phyloP scores from a whole-genome alignment of 2,888 invertebrate genomes.

The Scrobipalpa costella region DNA sequence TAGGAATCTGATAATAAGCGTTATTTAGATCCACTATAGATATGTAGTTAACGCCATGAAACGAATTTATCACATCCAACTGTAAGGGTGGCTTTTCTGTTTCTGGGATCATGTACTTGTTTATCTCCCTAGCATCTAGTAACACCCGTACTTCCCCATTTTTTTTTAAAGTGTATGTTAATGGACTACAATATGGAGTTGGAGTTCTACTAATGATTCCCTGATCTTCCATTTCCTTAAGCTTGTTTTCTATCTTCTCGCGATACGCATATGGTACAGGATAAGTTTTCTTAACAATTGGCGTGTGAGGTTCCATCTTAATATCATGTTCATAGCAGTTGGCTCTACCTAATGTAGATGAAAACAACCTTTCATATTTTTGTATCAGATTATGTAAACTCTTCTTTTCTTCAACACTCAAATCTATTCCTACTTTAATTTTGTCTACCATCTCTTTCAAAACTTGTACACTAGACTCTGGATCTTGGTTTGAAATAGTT shows the following conservation, averaged over 20 bases:
- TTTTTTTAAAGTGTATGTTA: slow-evolving; percentile 31
- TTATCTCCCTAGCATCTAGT: background rate
- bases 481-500: background rate
- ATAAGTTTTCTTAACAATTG: slow-evolving; percentile 11
- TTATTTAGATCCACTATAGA: background rate
- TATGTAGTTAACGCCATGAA: background rate
- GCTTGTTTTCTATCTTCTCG: slow-evolving; percentile 7
- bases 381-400: background rate
- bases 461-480: background rate
- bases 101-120: background rate
- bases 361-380: slow-evolving; percentile 10
- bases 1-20: slow-evolving; percentile 13
- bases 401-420: background rate
- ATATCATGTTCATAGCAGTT: slow-evolving; percentile 22
- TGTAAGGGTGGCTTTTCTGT: background rate
- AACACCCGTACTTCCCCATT: background rate
- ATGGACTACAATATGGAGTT: slow-evolving; percentile 36
- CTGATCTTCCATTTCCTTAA: slow-evolving; percentile 1
- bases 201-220: slow-evolving; percentile 32
- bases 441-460: background rate
- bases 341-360: slow-evolving; percentile 10
- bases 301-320: slow-evolving; percentile 2
- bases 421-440: background rate
- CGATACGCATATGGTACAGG: slow-evolving; percentile 22
- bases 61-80: background rate